phyloP scores from a whole-genome alignment of 1,140 invertebrate genomes.

The Calycopis cecrops region DNA sequence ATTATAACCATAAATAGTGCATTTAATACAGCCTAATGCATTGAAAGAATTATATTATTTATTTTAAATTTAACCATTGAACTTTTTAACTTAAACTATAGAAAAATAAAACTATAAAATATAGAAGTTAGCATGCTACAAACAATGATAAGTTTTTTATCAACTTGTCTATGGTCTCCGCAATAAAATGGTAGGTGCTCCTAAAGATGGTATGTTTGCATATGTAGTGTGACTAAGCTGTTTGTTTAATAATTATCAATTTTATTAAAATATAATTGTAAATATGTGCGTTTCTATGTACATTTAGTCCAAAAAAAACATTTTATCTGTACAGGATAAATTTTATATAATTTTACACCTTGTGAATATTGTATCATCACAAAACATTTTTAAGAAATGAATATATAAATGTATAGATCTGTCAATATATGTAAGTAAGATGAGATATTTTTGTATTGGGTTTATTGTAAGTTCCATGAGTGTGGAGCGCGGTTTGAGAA shows the following conservation, averaged over 20 bases:
- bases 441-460: constrained; percentile 73
- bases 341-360: constrained; percentile 26
- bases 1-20: not conserved
- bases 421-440: constrained; percentile 52
- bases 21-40: not conserved
- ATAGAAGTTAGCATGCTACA: too few species aligned
- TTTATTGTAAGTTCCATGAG: constrained; percentile 54
- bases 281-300: constrained; percentile 58
- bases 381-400: constrained; percentile 32
- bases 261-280: constrained; percentile 49
- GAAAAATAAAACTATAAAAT: too few species aligned
- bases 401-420: constrained; percentile 55
- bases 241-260: constrained; percentile 30
- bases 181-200: not conserved
- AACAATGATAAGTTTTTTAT: too few species aligned
- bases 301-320: constrained; percentile 32
- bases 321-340: constrained; percentile 29
- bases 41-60: too few species aligned
- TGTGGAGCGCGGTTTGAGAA: constrained; percentile 50
- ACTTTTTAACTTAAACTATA: too few species aligned
- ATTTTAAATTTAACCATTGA: too few species aligned
- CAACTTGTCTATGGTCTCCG: too few species aligned
- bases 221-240: not conserved
- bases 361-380: constrained; percentile 45
- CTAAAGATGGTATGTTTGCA: not conserved